Base-by-base conservation (phyloP, 2,113 vertebrate genomes). In the Tyrannus savana region DNA sequence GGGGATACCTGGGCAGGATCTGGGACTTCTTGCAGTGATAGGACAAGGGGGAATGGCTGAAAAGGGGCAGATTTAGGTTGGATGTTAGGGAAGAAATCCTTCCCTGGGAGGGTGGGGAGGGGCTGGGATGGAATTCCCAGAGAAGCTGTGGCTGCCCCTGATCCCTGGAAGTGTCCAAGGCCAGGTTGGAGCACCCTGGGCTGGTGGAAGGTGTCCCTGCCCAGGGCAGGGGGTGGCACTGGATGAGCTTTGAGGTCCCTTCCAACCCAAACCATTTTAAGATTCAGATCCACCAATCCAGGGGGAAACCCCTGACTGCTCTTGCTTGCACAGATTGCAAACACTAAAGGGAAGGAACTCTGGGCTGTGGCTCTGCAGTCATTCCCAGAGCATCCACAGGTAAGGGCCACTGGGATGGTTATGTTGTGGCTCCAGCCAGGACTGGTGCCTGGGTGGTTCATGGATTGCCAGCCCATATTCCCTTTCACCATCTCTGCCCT, bases 311-410 rank as follows among this genome's bases (percentile, higher is more conserved):
- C 6, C 3, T 8, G 41, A 30, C 64, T 23, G 2, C 7, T 27
- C 14, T 12, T 31, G 37, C 23, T 33, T 39, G 24, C 22, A 55
- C 39, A 14, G 22, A 83, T 35, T 19, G 27, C 3, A 4, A 5
- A 23, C 55, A 23, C 6, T 3, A 3, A 52, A 71, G 49, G 42
- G 13, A 53, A 22, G 42, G 15, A 59, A 5, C 21, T 10, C 2
- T 2, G 9, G 68, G 11, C 24, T 31, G 33, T 30, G 33, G 35
- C 53, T 91, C 33, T 44, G 30, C 58, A 37, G 50, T 6, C 50
- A 17, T 46, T 80, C 19, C 63, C 16, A 10, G 12, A 1, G 63
- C 62, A 41, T 44, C 12, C 3, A 0, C 8, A n/a, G 2, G 2
- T 9, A 19, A n/a, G 33, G 35, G 33, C 12, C 68, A 46, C 19